Percentiles rank a stretch among this genome's conserved stretches.
phyloP scores from a whole-genome alignment of 2,113 vertebrate species.

The human (Homo sapiens) region GRCh38 chr5:77100001-77100500 shows the following conservation, averaged over 20 bases:
- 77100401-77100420: not conserved
- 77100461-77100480: not conserved
- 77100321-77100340: not conserved
- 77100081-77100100: not conserved
- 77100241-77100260: not conserved
- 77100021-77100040: constrained; percentile 20
- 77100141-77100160: no score
- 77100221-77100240: not conserved
- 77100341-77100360: not conserved
- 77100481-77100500: not conserved
- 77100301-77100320: not conserved
- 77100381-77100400: not conserved
- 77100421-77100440: not conserved
- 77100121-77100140: not conserved
- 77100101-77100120: not conserved
- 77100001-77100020: not conserved
- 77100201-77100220: not conserved
- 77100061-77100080: not conserved
- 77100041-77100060: not conserved
- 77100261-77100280: not conserved
- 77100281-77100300: not conserved
- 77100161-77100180: not conserved
- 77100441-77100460: not conserved
- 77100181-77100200: not conserved
- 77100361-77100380: not conserved